Base-by-base conservation (phyloP, 2,113 vertebrate species). In the Sylvia atricapilla region DNA sequence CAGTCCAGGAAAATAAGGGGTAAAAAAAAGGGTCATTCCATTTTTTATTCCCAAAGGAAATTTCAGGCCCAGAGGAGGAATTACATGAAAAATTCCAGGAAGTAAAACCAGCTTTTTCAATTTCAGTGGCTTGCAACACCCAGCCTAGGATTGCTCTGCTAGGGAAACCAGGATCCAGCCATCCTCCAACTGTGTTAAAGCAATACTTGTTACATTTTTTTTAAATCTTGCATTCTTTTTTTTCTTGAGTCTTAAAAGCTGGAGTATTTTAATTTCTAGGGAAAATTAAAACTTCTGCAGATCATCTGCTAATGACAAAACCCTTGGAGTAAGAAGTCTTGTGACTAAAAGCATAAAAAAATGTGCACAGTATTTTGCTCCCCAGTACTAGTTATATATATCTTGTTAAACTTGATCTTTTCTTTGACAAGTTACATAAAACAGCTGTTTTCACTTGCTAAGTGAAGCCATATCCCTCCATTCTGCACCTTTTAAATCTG, bases 331-430 rank as follows among this genome's bases (percentile, higher is more conserved):
- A 92, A n/a, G 59, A 66, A 49, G 19, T 47, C 56, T 66, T 75
- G 16, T 78, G 60, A 74, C 70, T 89, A 39, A 89, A 86, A 93
- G 35, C 35, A 22, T 63, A 50, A 87, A 70, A 95, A 91, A 60
- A 39, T 49, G 49, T 2, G 2, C 60, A 55, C 12, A 39, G 20
- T 46, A 17, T 88, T 90, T 94, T 89, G 62, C 47, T 90, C 22
- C n/a, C 15, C 8, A 33, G 13, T 43, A 43, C 74, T 80, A 66
- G 68, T 83, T 96, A 31, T 33, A 4, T 59, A 33, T 86, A 53
- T 55, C 33, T 67, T 84, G 18, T 84, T 87, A 87, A 87, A 93
- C 49, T 6, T 85, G 59, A 74, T 90, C 11, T 77, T 14, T 11
- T 62, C 67, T 82, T 69, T 81, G 43, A 78, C 68, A 86, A 88